phyloP scores from a whole-genome alignment of 2,888 invertebrate species.

The Mystacides longicornis region DNA sequence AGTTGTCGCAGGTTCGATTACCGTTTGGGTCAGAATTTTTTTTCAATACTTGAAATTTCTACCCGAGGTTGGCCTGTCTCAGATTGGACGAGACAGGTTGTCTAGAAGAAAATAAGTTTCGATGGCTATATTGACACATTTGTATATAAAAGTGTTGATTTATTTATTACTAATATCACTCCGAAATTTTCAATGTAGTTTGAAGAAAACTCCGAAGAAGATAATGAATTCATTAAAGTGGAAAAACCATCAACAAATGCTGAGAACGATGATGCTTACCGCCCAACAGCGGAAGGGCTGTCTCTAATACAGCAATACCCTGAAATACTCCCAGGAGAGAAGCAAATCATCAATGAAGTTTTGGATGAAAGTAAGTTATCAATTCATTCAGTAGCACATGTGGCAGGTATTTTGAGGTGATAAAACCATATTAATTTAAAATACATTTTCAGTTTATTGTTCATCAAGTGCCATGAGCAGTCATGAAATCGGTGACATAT shows the following conservation, averaged over 20 bases:
- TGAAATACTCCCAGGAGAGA: constrained; percentile 11
- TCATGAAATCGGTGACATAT: constrained; percentile 5
- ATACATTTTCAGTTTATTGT: constrained; percentile 9
- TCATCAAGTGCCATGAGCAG: constrained; percentile 4
- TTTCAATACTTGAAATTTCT: background rate
- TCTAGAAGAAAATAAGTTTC: too few relatives aligned
- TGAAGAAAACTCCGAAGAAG: constrained; percentile 4
- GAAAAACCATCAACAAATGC: background rate
- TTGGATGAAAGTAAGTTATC: constrained; percentile 8
- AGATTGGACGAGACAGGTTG: too few relatives aligned
- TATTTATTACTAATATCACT: background rate
- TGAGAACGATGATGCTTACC: background rate
- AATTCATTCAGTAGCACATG: background rate
- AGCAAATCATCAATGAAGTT: constrained; percentile 14
- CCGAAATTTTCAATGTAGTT: background rate
- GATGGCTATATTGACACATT: too few relatives aligned
- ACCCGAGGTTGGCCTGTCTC: too few relatives aligned
- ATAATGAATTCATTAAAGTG: background rate
- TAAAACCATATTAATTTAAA: background rate
- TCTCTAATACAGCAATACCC: constrained; percentile 5
- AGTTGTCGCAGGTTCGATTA: background rate
- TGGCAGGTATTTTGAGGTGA: background rate
- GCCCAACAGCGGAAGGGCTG: background rate
- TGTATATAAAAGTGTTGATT: background rate
- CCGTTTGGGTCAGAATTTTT: too few relatives aligned